These are phyloP conservation scores for silkworm (Bombyx mori) DNA, from an alignment of 1,140 invertebrate genomes.

Conservation along the genomic window ASM3026992v2 NC_085132.1:5600001-5600500, in stretches of 20 bases:
- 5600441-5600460: constrained; percentile 4
- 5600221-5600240: constrained; percentile 16
- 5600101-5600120: neutral
- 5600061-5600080: neutral
- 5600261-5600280: constrained; percentile 11
- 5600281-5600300: constrained; percentile 7
- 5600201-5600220: constrained; percentile 5
- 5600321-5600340: constrained; percentile 27
- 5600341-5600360: constrained; percentile 35
- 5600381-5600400: neutral
- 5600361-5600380: constrained; percentile 6
- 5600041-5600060: constrained; percentile 2
- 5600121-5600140: neutral
- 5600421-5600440: constrained; percentile 1
- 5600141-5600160: neutral
- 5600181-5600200: constrained; percentile 9
- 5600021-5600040: constrained; percentile 34
- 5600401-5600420: constrained; percentile 1
- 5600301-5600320: neutral
- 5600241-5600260: constrained; percentile 10
- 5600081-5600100: constrained; percentile 1
- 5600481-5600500: neutral
- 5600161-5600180: constrained; percentile 7
- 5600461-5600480: constrained; percentile 5
- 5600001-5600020: constrained; percentile 23